Evolutionary conservation across 2,888 invertebrate genomes (phyloP).

Genomic region (Neoitamus cyanurus): DNA sequence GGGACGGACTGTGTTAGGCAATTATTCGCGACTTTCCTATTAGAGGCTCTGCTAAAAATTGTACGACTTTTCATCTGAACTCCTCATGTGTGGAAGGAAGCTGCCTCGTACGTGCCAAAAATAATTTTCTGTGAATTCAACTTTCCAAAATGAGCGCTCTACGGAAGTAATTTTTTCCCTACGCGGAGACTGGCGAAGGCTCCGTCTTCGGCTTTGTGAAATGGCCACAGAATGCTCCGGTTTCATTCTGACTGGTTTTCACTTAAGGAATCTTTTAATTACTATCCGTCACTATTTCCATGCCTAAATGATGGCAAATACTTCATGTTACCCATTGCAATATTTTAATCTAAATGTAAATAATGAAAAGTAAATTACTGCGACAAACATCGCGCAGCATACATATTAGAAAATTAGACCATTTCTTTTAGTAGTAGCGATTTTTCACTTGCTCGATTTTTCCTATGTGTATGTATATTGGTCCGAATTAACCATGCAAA

Average conservation of each 20-base stretch:
- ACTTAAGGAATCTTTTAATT: neutral
- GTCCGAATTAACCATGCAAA: no score
- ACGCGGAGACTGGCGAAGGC: neutral
- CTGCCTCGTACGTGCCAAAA: neutral
- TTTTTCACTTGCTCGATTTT: no score
- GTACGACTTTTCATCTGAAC: neutral
- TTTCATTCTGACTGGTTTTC: neutral
- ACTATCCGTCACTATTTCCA: neutral
- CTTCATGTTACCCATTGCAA: neutral
- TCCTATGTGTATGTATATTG: no score
- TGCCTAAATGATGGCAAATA: neutral
- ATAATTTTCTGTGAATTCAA: neutral
- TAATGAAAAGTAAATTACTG: no score
- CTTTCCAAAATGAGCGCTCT: neutral
- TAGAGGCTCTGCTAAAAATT: neutral
- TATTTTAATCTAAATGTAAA: no score
- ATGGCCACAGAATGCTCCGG: neutral
- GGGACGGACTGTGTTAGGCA: conserved; percentile 4
- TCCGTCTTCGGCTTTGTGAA: neutral
- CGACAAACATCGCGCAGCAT: no score
- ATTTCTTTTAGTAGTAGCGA: no score
- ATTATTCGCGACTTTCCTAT: conserved; percentile 16
- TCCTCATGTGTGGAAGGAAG: neutral
- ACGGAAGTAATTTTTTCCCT: neutral
- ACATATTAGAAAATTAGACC: no score